These are phyloP conservation scores for Nannoperca australis DNA, from an alignment of 2,797 vertebrate species.

Conservation along the genomic window DNA sequence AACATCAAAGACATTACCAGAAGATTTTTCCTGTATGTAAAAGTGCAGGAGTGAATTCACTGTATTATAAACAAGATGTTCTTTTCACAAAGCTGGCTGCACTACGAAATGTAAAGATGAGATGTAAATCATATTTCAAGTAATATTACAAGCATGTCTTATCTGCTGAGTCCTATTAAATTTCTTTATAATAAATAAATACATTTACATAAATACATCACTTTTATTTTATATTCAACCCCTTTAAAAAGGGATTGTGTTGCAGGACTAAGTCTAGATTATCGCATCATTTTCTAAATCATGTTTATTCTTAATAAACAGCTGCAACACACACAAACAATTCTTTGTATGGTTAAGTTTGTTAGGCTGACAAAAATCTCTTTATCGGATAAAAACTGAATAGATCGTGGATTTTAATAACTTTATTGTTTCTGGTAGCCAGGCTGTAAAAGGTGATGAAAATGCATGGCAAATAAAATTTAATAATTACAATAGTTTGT, in stretches of 20 bases:
- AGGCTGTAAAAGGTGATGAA: constrained; percentile 17
- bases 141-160: constrained; percentile 35
- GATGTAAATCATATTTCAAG: constrained; percentile 41
- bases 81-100: constrained; percentile 13
- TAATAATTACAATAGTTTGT: constrained; percentile 29
- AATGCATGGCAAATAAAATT: constrained; percentile 23
- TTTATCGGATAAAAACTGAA: constrained; percentile 16
- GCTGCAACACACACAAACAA: constrained; percentile 6
- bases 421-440: constrained; percentile 12
- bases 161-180: constrained; percentile 54
- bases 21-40: constrained; percentile 8
- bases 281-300: constrained; percentile 34
- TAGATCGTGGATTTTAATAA: constrained; percentile 9
- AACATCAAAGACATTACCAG: constrained; percentile 1
- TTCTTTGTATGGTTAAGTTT: constrained; percentile 14
- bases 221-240: constrained; percentile 53
- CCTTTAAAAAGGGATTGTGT: constrained; percentile 6
- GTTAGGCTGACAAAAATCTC: constrained; percentile 18
- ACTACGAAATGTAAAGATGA: not conserved
- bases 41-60: not conserved
- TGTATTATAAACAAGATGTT: constrained; percentile 4
- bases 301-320: constrained; percentile 15
- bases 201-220: constrained; percentile 59
- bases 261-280: constrained; percentile 28
- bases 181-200: constrained; percentile 52